phyloP scores from a whole-genome alignment of 1,140 invertebrate genomes.

The Saccostrea cuccullata region DNA sequence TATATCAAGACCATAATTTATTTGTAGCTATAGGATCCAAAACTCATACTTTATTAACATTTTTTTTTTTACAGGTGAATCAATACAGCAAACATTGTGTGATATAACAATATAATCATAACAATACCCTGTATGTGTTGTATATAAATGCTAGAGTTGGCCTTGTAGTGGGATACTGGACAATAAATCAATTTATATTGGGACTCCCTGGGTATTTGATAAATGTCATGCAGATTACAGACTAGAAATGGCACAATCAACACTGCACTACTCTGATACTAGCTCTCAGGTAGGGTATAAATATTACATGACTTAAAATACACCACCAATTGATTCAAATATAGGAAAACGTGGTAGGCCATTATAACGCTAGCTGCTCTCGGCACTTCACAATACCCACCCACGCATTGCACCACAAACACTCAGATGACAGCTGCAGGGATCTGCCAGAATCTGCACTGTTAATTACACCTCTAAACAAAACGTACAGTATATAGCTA shows the following conservation, averaged over 20 bases:
- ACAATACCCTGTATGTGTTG: not conserved
- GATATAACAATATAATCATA: not conserved
- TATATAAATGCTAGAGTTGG: not conserved
- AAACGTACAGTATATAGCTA: not conserved
- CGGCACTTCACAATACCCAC: not conserved
- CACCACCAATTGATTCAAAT: not conserved
- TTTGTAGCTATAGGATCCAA: too few species aligned
- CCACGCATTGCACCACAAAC: not conserved
- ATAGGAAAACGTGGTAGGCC: not conserved
- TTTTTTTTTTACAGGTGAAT: too few species aligned
- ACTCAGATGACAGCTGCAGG: not conserved
- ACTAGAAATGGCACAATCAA: not conserved
- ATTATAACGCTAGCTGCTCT: not conserved
- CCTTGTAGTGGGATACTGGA: too few species aligned
- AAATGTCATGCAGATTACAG: not conserved
- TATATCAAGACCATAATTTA: too few species aligned
- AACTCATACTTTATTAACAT: too few species aligned
- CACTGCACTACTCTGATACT: not conserved
- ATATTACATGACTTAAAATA: constrained; percentile 29
- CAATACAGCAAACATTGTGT: not conserved
- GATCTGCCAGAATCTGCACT: not conserved
- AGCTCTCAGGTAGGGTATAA: constrained; percentile 10
- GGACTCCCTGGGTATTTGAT: not conserved
- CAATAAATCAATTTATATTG: constrained; percentile 17
- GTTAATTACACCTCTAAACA: not conserved